Evolutionary conservation across 2,113 vertebrate species (phyloP).

Genomic region (Corydoras maculifer): DNA sequence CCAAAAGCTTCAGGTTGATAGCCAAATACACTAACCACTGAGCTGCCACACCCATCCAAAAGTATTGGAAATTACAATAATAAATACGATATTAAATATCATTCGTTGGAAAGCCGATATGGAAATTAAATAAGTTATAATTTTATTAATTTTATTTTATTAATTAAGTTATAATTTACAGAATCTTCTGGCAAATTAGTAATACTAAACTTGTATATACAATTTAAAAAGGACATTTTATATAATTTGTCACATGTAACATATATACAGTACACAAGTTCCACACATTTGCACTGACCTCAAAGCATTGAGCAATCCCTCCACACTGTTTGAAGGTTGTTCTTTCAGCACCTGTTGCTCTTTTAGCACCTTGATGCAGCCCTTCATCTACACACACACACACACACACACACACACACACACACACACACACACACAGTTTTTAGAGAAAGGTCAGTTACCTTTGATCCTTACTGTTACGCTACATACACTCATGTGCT

Average conservation of each 20-base stretch:
- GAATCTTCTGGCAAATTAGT: no score
- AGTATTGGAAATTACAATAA: no score
- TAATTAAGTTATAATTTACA: no score
- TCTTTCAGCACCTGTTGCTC: constrained; percentile 92
- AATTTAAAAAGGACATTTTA: no score
- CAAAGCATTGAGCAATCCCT: constrained; percentile 86
- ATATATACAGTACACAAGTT: not conserved
- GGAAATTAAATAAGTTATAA: no score
- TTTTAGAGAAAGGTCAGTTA: constrained; percentile 55
- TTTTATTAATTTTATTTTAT: no score
- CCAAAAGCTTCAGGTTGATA: no score
- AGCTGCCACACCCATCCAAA: no score
- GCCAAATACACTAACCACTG: no score
- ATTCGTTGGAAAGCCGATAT: not conserved
- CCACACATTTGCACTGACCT: constrained; percentile 62
- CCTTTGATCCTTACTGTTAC: constrained; percentile 33
- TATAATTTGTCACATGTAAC: no score
- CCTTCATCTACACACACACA: constrained; percentile 78
- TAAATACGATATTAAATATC: not conserved
- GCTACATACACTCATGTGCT: constrained; percentile 1
- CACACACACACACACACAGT: constrained; percentile 33
- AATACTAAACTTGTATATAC: no score
- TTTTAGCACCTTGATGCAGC: constrained; percentile 91
- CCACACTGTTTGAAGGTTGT: constrained; percentile 86
- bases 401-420: constrained; percentile 52